phyloP scores from a whole-genome alignment of 1,140 invertebrate species.

The Pomacea maculata region DNA sequence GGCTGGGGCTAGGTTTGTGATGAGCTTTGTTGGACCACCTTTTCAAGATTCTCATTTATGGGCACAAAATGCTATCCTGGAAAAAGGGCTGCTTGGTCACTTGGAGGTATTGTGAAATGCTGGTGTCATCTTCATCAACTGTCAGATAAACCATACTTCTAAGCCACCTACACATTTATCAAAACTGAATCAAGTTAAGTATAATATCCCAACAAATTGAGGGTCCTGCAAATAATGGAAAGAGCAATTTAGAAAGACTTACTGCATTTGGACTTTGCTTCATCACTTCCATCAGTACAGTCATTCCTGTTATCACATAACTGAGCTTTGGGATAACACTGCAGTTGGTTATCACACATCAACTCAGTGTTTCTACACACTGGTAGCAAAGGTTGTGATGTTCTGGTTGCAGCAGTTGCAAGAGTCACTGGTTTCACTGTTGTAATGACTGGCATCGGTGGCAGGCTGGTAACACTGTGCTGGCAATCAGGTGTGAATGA shows the following conservation, averaged over 20 bases:
- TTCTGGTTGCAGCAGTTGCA: not conserved
- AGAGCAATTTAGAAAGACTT: slow-evolving; percentile 19
- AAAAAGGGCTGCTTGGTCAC: too few relatives aligned
- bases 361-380: slow-evolving; percentile 31
- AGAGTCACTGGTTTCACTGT: slow-evolving; percentile 23
- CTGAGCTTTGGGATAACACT: slow-evolving; percentile 43
- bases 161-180: too few relatives aligned
- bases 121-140: too few relatives aligned
- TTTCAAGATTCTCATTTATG: too few relatives aligned
- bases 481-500: slow-evolving; percentile 53
- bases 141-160: too few relatives aligned
- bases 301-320: slow-evolving; percentile 77
- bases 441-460: slow-evolving; percentile 25
- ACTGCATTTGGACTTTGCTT: slow-evolving; percentile 47
- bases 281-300: slow-evolving; percentile 54
- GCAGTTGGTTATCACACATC: slow-evolving; percentile 35
- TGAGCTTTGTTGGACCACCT: too few relatives aligned
- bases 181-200: too few relatives aligned
- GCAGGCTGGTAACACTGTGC: slow-evolving; percentile 21
- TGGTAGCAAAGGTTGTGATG: slow-evolving; percentile 22
- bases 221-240: too few relatives aligned
- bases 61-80: too few relatives aligned
- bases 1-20: too few relatives aligned
- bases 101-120: too few relatives aligned
- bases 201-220: too few relatives aligned